A percentile compares a stretch with the other conserved stretches of the same genome.
These are phyloP conservation scores for Lepus oiostolus DNA, from an alignment of 2,797 vertebrate genomes.

Conservation along the genomic window DNA sequence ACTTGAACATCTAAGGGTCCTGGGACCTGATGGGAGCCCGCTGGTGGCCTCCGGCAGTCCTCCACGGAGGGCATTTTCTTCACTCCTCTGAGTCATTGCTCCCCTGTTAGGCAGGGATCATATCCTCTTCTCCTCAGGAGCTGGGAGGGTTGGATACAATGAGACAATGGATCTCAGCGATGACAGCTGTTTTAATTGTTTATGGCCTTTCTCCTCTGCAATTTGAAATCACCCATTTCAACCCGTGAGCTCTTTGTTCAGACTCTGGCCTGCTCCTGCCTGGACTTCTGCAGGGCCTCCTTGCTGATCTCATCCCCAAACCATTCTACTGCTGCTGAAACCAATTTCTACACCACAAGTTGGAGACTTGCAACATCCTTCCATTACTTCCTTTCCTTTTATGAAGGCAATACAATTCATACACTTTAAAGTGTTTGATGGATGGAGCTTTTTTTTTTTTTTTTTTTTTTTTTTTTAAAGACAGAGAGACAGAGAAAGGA, in stretches of 20 bases:
- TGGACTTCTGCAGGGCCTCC: neutral
- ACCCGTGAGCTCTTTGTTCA: neutral
- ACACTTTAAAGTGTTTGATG: neutral
- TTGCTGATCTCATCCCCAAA: constrained; percentile 61
- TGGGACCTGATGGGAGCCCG: neutral
- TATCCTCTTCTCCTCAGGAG: neutral
- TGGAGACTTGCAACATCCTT: constrained; percentile 10
- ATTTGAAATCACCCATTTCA: neutral
- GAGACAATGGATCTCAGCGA: neutral
- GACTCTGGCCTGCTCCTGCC: constrained; percentile 10
- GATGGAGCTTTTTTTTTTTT: too few species aligned
- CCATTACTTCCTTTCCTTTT: neutral
- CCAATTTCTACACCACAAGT: neutral
- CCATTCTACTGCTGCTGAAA: constrained; percentile 15
- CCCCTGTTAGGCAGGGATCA: neutral
- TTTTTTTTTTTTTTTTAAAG: too few species aligned
- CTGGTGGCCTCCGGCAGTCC: neutral
- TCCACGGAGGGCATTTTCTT: neutral
- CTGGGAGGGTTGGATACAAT: neutral
- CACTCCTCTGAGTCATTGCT: neutral
- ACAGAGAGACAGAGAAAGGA: too few species aligned
- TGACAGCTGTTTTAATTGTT: neutral
- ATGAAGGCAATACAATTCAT: neutral
- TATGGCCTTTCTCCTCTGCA: neutral
- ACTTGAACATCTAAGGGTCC: neutral